Conservation (phyloP, 35 echinoderm and acorn worm species). For the Eucidaris tribuloides region DNA sequence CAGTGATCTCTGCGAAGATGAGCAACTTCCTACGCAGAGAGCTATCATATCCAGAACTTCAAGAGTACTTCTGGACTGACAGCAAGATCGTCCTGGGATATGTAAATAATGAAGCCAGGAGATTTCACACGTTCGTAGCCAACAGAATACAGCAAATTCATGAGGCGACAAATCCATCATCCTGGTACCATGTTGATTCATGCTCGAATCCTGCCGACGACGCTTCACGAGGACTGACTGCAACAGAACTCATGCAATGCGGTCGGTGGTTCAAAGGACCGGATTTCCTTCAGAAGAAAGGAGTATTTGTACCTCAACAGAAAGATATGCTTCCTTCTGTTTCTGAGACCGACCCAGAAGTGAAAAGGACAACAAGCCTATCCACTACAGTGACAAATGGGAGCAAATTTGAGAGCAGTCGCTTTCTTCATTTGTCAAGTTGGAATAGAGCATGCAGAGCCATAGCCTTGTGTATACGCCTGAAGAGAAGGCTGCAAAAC, state of each 20-base stretch:
- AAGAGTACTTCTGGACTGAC: conserved; percentile 63
- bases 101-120: conserved; percentile 26
- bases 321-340: conserved; percentile 1
- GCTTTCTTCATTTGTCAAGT: too few relatives aligned
- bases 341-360: conserved; percentile 28
- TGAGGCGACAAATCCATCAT: conserved; percentile 10
- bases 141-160: conserved; percentile 51
- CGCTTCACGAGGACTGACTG: conserved; percentile 33
- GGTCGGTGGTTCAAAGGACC: conserved; percentile 16
- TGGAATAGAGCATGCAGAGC: too few relatives aligned
- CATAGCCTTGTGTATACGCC: too few relatives aligned
- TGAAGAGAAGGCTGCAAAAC: too few relatives aligned
- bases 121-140: conserved; percentile 47
- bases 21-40: conserved; percentile 25
- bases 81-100: conserved; percentile 63
- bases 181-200: conserved; percentile 49
- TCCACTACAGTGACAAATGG: too few relatives aligned
- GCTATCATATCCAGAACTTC: background rate
- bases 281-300: background rate
- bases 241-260: background rate
- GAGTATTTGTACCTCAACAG: background rate
- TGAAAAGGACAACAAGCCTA: too few relatives aligned
- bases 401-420: too few relatives aligned
- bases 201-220: conserved; percentile 45
- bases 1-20: conserved; percentile 41